Evolutionary conservation across 1,140 invertebrate genomes (phyloP), one percentile per base, ranked within the genome.

Genomic region (Plodia interpunctella): DNA sequence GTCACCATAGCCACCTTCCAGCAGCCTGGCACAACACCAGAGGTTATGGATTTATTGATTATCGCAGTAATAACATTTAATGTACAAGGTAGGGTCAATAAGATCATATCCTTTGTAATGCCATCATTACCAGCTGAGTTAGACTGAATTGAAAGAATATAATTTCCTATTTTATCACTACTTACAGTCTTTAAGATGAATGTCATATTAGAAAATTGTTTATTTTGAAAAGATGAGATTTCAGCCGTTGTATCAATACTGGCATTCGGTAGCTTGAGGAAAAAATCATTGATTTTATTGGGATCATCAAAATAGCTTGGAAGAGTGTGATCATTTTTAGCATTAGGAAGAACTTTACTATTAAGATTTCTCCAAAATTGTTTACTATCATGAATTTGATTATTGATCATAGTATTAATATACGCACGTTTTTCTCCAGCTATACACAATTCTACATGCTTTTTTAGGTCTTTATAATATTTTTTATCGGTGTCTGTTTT

Each of bases 391-490:
- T 53, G 32, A 11, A 21, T 59, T 62, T 17, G 44, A 57, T 3
- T 25, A 38, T 51, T 60, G 35, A 62, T 49, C 21, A 56, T 20
- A 49, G 53, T 11, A 19, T 57, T 53, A 32, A 63, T 65, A 54
- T 61, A 69, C 20, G 65, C 65, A 2, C 20, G 13, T 50, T 59
- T 64, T 68, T 64, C 62, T n/a, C n/a, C n/a, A n/a, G n/a, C n/a
- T n/a, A n/a, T n/a, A n/a, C n/a, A n/a, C n/a, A n/a, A 10, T 18
- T 51, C n/a, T 59, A 15, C 8, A 68, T 32, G 1, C 60, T 21
- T 0, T 17, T 32, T 0, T 5, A 21, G 0, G n/a, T 28, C 10
- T 44, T 65, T 64, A 19, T 68, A 68, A 35, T 64, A 65, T 19
- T 20, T 5, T 38, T 54, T 60, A 32, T 64, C 55, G 8, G 17